phyloP scores from a whole-genome alignment of 2,113 vertebrate genomes.

The Labeo rohita region DNA sequence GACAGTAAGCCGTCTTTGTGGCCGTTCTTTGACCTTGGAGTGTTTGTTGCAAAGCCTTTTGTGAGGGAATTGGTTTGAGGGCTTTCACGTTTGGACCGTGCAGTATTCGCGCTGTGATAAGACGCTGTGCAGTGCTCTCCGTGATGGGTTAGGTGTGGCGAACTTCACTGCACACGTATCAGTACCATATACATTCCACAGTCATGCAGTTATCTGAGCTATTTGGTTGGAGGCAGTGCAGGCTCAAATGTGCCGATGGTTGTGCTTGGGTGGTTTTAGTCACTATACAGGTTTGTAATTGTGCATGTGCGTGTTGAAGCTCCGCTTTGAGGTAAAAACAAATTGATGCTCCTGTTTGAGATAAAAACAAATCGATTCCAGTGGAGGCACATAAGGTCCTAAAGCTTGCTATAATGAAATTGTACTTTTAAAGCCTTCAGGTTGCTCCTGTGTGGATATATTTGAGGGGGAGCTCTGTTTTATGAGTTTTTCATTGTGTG shows the following conservation, averaged over 20 bases:
- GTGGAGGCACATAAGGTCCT: constrained; percentile 46
- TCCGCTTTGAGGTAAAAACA: constrained; percentile 51
- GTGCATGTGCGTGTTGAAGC: constrained; percentile 23
- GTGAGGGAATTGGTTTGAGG: constrained; percentile 28
- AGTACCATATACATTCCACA: constrained; percentile 36
- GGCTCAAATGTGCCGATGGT: constrained; percentile 8
- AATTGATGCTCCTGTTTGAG: constrained; percentile 51
- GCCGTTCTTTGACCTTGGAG: constrained; percentile 5
- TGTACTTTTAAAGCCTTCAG: constrained; percentile 71
- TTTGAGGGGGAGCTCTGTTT: constrained; percentile 59
- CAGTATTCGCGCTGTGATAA: constrained; percentile 47
- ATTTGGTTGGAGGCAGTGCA: constrained; percentile 41
- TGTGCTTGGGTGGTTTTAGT: constrained; percentile 9
- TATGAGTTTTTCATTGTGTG: constrained; percentile 67
- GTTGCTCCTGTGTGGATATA: constrained; percentile 50
- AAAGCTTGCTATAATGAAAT: constrained; percentile 71
- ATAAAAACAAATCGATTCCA: constrained; percentile 56
- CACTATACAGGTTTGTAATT: constrained; percentile 22
- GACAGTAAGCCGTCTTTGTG: background rate
- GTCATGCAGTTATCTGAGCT: constrained; percentile 46
- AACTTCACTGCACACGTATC: constrained; percentile 27
- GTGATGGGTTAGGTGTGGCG: constrained; percentile 45
- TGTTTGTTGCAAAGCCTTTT: constrained; percentile 29
- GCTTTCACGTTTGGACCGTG: background rate
- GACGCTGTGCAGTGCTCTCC: constrained; percentile 4